These are phyloP conservation scores for Hassar affinis DNA, from an alignment of 2,113 vertebrate species.

Conservation along the genomic window DNA sequence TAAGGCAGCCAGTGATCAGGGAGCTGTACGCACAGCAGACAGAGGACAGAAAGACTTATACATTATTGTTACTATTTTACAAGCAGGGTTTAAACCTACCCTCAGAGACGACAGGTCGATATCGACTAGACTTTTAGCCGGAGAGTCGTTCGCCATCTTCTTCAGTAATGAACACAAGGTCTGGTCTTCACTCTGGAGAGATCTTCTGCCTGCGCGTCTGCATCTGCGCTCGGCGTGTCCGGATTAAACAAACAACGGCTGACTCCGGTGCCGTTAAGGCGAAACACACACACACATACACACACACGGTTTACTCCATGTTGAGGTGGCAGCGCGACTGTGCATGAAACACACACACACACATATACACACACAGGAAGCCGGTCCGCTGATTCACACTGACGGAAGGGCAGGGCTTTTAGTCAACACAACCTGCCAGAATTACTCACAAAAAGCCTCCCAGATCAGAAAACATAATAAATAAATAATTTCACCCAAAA, in stretches of 20 bases:
- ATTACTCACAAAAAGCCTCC: background rate
- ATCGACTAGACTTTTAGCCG: constrained; percentile 93
- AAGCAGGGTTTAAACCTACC: constrained; percentile 72
- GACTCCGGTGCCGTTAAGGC: background rate
- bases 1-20: too few species aligned
- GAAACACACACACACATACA: background rate
- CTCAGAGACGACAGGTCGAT: constrained; percentile 90
- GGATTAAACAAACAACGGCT: constrained; percentile 17
- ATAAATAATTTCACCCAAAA: background rate
- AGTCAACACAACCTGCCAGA: background rate
- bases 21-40: constrained; percentile 22
- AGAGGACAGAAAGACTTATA: background rate
- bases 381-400: constrained; percentile 50
- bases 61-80: too few species aligned
- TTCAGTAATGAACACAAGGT: constrained; percentile 56
- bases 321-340: constrained; percentile 64
- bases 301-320: constrained; percentile 70
- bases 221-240: constrained; percentile 50
- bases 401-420: constrained; percentile 51
- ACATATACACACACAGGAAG: constrained; percentile 58
- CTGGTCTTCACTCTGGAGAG: constrained; percentile 54
- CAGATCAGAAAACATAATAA: background rate
- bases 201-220: constrained; percentile 51
- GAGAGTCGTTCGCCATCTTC: constrained; percentile 96
- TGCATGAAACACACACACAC: constrained; percentile 19